Evolutionary conservation across 2,888 invertebrate species (phyloP), one percentile per base, ranked within the genome.

Genomic region (Oithona nana): DNA sequence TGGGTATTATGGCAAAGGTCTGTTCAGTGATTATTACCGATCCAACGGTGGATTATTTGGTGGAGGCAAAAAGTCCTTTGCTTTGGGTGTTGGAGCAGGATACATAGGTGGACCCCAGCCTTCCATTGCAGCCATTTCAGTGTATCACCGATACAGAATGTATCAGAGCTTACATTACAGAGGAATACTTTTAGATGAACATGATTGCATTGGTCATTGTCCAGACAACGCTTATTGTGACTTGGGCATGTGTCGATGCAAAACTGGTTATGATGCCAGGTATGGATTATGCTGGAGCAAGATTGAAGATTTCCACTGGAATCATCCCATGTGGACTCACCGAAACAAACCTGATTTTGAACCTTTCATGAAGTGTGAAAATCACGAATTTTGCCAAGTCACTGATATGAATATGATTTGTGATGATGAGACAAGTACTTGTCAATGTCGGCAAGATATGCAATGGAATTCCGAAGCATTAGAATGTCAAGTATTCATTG

Each of bases 401-500:
- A 26, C 26, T 20, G 54, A 54, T 26, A 54, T 54, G 54, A 54
- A 54, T 11, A 54, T 54, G 54, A 4, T 54, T 22, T 54, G 54
- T 26, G 16, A 20, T 3, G 26, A 16, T 1, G 26, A n/a, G n/a
- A n/a, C n/a, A n/a, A n/a, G 16, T 2, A 20, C 24, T 3, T 54
- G 54, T 26, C 24, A 20, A 3, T 54, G 54, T 24, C 54, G 54
- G 13, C 24, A 54, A 16, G 26, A 20, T 24, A 54, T 54, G 54
- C 22, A 26, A 24, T 54, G 54, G 54, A 54, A 54, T 26, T 16
- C 26, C 13, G 54, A 54, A 24, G 26, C 54, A 16, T 20, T 20
- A 26, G 54, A 54, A 54, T 54, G 54, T 26, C 54, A 54, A 54
- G 54, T 54, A 13, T 54, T 54, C 26, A 54, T 54, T n/a, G n/a